phyloP scores from a whole-genome alignment of 2,113 vertebrate genomes.

The Antennarius striatus region DNA sequence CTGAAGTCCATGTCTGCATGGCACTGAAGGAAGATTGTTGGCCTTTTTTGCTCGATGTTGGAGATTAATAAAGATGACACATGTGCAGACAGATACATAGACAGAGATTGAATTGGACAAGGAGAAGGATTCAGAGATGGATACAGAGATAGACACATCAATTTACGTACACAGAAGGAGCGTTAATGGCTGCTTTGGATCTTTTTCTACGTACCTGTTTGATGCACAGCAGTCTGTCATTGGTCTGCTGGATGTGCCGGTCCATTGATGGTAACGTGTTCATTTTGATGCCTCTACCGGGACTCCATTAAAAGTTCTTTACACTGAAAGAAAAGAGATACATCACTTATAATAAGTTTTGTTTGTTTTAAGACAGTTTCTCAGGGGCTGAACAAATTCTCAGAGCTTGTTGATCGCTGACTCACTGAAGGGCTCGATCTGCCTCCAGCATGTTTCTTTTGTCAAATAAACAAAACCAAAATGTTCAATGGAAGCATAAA shows the following conservation, averaged over 20 bases:
- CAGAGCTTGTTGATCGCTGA: constrained; percentile 28
- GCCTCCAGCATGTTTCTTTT: constrained; percentile 27
- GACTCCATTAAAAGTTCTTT: constrained; percentile 95
- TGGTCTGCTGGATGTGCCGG: constrained; percentile 99
- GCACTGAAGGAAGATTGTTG: background rate
- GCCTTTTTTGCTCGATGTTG: too few relatives aligned
- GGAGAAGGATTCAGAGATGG: too few relatives aligned
- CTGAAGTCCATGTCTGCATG: background rate
- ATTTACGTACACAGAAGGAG: background rate
- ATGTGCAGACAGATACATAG: too few relatives aligned
- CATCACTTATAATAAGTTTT: constrained; percentile 39
- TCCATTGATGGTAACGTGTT: constrained; percentile 96
- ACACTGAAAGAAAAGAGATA: constrained; percentile 75
- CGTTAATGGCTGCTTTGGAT: background rate
- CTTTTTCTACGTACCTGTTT: constrained; percentile 88
- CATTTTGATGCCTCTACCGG: constrained; percentile 98
- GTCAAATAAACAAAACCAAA: constrained; percentile 38
- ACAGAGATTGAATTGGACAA: too few relatives aligned
- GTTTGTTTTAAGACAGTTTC: constrained; percentile 41
- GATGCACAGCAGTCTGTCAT: constrained; percentile 98
- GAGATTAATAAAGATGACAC: too few relatives aligned
- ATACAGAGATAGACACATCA: too few relatives aligned
- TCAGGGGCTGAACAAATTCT: constrained; percentile 48
- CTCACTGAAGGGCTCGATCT: constrained; percentile 37
- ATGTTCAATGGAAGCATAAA: constrained; percentile 15